Conservation (phyloP, 2,797 vertebrate species). For the Heliangelus exortis region DNA sequence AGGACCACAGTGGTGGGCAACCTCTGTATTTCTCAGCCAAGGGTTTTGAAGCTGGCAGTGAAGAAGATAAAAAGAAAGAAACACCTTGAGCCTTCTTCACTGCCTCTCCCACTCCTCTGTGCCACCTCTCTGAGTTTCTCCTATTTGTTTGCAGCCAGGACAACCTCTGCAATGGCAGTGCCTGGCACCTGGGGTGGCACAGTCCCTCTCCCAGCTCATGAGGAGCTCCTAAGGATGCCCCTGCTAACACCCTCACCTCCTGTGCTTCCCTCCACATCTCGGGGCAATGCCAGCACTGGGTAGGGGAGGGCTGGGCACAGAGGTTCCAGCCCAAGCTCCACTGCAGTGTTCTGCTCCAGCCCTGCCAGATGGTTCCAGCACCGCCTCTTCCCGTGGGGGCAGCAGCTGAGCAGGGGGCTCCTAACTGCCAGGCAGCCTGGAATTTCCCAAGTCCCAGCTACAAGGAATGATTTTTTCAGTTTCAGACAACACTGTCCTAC, state of each 20-base stretch:
- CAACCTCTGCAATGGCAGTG: background rate
- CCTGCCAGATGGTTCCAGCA: background rate
- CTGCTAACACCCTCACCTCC: background rate
- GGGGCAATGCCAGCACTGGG: background rate
- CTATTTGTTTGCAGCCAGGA: background rate
- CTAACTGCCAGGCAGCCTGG: background rate
- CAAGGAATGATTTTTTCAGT: background rate
- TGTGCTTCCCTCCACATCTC: fast-evolving
- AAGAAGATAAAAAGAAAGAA: background rate
- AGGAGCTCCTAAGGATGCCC: background rate
- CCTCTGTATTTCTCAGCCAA: background rate
- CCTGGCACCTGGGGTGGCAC: fast-evolving
- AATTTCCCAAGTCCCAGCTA: background rate
- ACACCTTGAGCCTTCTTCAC: background rate
- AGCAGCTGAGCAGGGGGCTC: background rate
- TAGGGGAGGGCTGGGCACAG: background rate
- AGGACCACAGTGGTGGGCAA: background rate
- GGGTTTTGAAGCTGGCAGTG: background rate
- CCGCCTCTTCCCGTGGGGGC: background rate
- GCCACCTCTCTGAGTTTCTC: background rate
- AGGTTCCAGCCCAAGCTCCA: background rate
- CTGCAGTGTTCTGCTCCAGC: background rate
- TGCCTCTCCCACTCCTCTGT: background rate
- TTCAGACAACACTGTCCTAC: background rate
- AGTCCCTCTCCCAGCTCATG: background rate